Evolutionary conservation across 2,797 vertebrate genomes (phyloP), one percentile per base, ranked within the genome.

Genomic region (Enteromius viviparus): DNA sequence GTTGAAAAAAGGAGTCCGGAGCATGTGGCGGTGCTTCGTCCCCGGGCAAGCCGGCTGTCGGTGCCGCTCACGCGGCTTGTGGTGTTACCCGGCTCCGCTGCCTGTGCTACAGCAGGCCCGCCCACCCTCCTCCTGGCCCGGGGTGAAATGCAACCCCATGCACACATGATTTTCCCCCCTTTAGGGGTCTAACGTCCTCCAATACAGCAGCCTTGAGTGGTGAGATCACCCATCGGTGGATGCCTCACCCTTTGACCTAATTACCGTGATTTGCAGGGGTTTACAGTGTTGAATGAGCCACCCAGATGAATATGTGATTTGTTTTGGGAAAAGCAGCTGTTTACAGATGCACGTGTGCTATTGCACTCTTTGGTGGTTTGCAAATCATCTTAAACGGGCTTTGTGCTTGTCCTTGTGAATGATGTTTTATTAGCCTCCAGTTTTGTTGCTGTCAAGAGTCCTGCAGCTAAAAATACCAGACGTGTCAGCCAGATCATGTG

Each of bases 111-210:
- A 47, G 66, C 62, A 29, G 72, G 87, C 60, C 49, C 64, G 75
- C 76, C 80, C 80, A 74, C 60, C 76, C 53, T 37, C 26, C 51
- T 23, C 40, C 19, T 62, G 45, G 6, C 70, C 51, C 42, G 10
- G 45, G 42, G 72, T 88, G 85, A 84, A 88, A 85, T 82, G 76
- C 76, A 84, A 87, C 71, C 85, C 70, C 68, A 26, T 26, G 45
- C 66, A 68, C 77, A 81, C 77, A 78, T 86, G 85, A 86, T 65
- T 86, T 34, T 0, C 26, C 51, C 78, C 77, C 37, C 37, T 71
- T 29, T n/a, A 58, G 77, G 32, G 64, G 23, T 79, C 60, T 55
- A 10, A 29, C 58, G 60, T 65, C 37, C 81, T 84, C 42, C 4
- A 42, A 21, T 29, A 42, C 14, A 71, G 66, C 32, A 80, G 42